Evolutionary conservation across 2,113 vertebrate genomes (phyloP), one percentile per base, ranked within the genome.

Genomic region (Charadrius vociferus): DNA sequence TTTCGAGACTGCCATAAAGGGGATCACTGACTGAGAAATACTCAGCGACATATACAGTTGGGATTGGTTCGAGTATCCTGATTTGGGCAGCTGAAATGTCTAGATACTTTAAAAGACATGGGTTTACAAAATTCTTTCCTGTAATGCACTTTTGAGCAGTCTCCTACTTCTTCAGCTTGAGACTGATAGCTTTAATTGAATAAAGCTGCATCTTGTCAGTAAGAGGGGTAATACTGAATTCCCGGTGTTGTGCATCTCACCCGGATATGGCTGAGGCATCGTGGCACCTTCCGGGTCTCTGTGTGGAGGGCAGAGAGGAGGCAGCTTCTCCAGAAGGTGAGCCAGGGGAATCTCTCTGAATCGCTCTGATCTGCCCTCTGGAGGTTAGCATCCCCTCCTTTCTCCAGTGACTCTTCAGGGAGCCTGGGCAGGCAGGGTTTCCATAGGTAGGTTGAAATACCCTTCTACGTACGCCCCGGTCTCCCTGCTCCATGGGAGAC

Each of bases 321-420:
- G 22, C 37, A 81, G 32, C 41, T 41, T 81, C 50, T 81, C 50
- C 36, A 55, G 41, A n/a, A n/a, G 29, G 0, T 30, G n/a, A 30
- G 61, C 36, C 26, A 14, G 41, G 56, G 45, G 12, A 43, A 11
- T 32, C 53, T 39, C 58, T 91, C 24, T 62, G 45, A 16, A 14
- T 19, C 5, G 27, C 89, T 89, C 89, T 88, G 83, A 94, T 83
- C 52, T 94, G 91, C 89, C 86, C 86, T 88, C 90, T 94, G 92
- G 67, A 96, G 95, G 84, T 81, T 45, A n/a, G 14, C 8, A 12
- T 70, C 36, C 39, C 27, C 32, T 62, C 59, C 52, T 36, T 62
- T 70, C 34, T 89, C 55, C 41, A 29, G 29, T 5, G 52, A 13
- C 84, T 72, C 49, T 37, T 49, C 16, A 4, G 39, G 37, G 43